Percentiles rank a stretch among this genome's conserved stretches.
phyloP scores from a whole-genome alignment of 2,113 vertebrate genomes.

The Camelus bactrianus region DNA sequence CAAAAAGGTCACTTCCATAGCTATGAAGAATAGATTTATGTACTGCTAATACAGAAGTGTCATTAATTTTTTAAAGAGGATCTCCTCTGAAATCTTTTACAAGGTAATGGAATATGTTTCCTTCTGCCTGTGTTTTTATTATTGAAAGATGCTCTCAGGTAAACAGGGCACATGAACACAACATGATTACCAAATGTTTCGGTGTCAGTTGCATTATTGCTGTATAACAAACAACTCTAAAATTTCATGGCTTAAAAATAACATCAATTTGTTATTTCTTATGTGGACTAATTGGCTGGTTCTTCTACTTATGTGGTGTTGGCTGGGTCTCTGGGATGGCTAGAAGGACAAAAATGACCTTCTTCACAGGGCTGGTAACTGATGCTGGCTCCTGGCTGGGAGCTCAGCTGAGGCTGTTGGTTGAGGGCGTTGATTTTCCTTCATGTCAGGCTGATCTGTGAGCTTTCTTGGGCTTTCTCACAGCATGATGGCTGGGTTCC shows the following conservation, averaged over 20 bases:
- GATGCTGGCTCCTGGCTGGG: background rate
- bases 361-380: background rate
- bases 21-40: background rate
- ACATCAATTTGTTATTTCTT: slow-evolving; percentile 40
- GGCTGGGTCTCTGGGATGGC: background rate
- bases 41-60: background rate
- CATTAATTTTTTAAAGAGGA: background rate
- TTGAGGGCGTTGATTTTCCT: background rate
- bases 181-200: background rate
- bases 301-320: background rate
- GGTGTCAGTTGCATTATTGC: background rate
- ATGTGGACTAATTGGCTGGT: background rate
- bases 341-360: background rate
- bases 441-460: background rate
- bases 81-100: background rate
- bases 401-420: background rate
- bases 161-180: background rate
- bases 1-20: slow-evolving; percentile 34
- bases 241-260: slow-evolving; percentile 6
- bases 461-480: background rate
- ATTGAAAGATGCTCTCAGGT: background rate
- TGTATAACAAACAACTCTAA: background rate
- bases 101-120: background rate
- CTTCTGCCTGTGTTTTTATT: slow-evolving; percentile 24
- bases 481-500: background rate